A percentile compares a stretch with the other conserved stretches of the same genome.
phyloP scores from a whole-genome alignment of 35 echinoderm and acorn worm species.

The Diadema setosum region DNA sequence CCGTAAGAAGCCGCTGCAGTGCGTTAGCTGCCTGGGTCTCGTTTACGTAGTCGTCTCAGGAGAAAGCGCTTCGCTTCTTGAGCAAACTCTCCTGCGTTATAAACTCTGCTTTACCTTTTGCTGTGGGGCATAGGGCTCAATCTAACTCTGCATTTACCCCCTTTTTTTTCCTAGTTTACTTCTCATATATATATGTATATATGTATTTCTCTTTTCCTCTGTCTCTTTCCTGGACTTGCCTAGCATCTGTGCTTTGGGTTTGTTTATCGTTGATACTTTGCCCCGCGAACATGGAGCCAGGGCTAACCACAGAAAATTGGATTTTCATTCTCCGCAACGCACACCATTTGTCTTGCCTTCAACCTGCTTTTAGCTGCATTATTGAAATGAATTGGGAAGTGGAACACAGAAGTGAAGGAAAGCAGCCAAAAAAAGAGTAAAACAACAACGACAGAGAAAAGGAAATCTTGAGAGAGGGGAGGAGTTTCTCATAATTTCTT shows the following conservation, averaged over 20 bases:
- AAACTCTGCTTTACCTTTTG: neutral
- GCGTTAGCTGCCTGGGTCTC: neutral
- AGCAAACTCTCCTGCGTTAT: neutral
- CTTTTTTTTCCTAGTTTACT: neutral
- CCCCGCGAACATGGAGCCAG: neutral
- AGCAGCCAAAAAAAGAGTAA: neutral
- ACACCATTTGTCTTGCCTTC: conserved; percentile 18
- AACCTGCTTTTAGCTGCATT: conserved; percentile 15
- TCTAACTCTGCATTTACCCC: neutral
- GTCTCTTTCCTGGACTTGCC: neutral
- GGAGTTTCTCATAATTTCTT: neutral
- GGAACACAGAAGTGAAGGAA: neutral
- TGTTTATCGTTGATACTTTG: conserved; percentile 26
- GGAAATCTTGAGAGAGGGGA: neutral
- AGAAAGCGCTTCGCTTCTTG: neutral
- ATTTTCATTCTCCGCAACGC: conserved; percentile 17
- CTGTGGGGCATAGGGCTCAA: neutral
- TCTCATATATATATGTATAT: too few species aligned
- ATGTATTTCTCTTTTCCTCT: neutral
- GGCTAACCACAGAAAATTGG: conserved; percentile 7
- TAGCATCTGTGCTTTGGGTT: neutral
- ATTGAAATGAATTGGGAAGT: conserved; percentile 15
- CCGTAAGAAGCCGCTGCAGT: neutral
- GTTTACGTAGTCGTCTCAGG: neutral
- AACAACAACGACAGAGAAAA: neutral